These are phyloP conservation scores for Anoplophora glabripennis DNA, from an alignment of 1,140 invertebrate species.

Conservation along the genomic window DNA sequence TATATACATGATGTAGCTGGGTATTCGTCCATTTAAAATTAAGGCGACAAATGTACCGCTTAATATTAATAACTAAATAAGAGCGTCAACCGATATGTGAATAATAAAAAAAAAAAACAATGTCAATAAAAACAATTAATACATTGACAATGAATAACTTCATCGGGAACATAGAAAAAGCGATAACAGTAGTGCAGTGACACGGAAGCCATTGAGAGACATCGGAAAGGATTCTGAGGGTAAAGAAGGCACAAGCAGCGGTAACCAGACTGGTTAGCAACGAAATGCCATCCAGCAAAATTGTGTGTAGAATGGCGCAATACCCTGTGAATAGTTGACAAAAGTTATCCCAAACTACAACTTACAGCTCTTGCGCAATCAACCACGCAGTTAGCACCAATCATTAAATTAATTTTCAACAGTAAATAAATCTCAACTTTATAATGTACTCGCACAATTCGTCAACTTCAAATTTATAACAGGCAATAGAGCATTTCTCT, in stretches of 20 bases:
- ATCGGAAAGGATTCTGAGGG: conserved; percentile 33
- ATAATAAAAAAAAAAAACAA: conserved; percentile 11
- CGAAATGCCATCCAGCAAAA: conserved; percentile 15
- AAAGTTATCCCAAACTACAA: conserved; percentile 25
- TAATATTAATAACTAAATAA: conserved; percentile 28
- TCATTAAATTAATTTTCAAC: no score
- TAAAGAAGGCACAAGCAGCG: conserved; percentile 48
- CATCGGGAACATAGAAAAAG: conserved; percentile 32
- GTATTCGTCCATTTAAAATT: conserved; percentile 46
- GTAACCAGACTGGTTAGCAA: conserved; percentile 32
- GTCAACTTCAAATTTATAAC: no score
- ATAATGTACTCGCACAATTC: no score
- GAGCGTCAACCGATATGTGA: conserved; percentile 10
- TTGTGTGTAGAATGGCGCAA: conserved; percentile 39
- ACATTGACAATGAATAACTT: conserved; percentile 3
- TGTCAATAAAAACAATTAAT: conserved; percentile 8
- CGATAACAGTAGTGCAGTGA: conserved; percentile 38
- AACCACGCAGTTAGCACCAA: no score
- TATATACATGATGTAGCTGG: conserved; percentile 44
- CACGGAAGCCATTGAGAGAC: conserved; percentile 37
- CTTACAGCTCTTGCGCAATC: conserved; percentile 12
- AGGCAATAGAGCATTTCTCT: no score
- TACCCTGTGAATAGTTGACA: conserved; percentile 45
- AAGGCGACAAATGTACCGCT: conserved; percentile 12
- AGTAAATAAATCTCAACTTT: no score